phyloP scores from a whole-genome alignment of 30 jellyfish, hydroid and myxozoan species.

The Pseudorhiza aurosa region DNA sequence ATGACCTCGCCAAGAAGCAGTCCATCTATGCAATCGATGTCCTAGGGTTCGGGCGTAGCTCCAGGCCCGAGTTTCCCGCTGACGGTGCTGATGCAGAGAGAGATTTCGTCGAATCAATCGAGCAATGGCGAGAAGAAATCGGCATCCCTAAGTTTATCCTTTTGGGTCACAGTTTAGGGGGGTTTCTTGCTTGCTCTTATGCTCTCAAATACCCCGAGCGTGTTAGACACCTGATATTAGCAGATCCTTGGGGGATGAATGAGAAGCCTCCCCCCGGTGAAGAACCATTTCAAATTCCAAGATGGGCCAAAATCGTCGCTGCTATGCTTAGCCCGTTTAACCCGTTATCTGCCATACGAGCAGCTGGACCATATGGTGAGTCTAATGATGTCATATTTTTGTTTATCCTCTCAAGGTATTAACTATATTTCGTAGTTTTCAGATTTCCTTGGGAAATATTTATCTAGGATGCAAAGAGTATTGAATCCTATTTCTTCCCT shows the following conservation, averaged over 20 bases:
- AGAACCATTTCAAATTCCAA: slow-evolving; percentile 87
- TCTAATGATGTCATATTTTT: too few relatives aligned
- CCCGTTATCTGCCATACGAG: slow-evolving; percentile 91
- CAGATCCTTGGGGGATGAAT: slow-evolving; percentile 99
- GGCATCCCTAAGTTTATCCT: slow-evolving; percentile 80
- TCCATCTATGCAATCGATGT: slow-evolving; percentile 83
- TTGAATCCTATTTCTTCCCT: too few relatives aligned
- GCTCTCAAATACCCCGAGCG: slow-evolving; percentile 86
- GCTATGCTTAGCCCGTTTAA: slow-evolving; percentile 93
- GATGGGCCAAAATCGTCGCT: slow-evolving; percentile 95
- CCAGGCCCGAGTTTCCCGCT: slow-evolving; percentile 87
- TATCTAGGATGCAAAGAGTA: too few relatives aligned
- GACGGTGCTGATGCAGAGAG: slow-evolving; percentile 98
- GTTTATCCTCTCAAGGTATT: too few relatives aligned
- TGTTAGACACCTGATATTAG: slow-evolving; percentile 91
- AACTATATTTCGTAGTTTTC: too few relatives aligned
- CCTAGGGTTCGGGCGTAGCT: slow-evolving; percentile 96
- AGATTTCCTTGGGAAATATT: too few relatives aligned
- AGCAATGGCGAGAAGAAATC: slow-evolving; percentile 92
- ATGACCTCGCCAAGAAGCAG: slow-evolving; percentile 73
- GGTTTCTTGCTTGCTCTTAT: slow-evolving; percentile 91
- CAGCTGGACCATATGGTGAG: slow-evolving; percentile 99
- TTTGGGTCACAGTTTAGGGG: slow-evolving; percentile 98
- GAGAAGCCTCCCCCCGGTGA: slow-evolving; percentile 99
- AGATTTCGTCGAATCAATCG: slow-evolving; percentile 82